Evolutionary conservation across 2,113 vertebrate genomes (phyloP).

Genomic region (Caranx melampygus): DNA sequence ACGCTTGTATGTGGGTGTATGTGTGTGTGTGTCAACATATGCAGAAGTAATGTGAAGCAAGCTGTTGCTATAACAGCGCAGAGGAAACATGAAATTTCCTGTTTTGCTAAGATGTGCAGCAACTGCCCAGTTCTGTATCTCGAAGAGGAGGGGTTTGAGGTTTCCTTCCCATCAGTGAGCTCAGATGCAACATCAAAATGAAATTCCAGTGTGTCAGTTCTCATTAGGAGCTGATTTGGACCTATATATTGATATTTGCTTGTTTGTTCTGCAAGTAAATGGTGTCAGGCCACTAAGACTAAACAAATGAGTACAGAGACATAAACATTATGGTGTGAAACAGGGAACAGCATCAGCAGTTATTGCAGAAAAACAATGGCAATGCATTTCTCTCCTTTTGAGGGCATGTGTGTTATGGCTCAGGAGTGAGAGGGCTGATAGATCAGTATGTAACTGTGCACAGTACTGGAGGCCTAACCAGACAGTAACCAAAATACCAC

Average conservation of each 20-base stretch:
- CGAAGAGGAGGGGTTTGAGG: slow-evolving; percentile 67
- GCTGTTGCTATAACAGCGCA: slow-evolving; percentile 81
- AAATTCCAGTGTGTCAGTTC: slow-evolving; percentile 21
- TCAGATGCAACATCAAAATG: slow-evolving; percentile 32
- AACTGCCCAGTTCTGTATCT: slow-evolving; percentile 83
- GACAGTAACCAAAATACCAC: slow-evolving; percentile 86
- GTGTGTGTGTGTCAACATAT: slow-evolving; percentile 53
- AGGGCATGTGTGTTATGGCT: background rate
- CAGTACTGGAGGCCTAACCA: slow-evolving; percentile 77
- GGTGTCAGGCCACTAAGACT: background rate
- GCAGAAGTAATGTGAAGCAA: slow-evolving; percentile 82
- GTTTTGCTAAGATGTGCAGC: slow-evolving; percentile 85
- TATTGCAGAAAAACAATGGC: fast-evolving
- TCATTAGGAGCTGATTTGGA: background rate
- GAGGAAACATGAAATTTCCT: slow-evolving; percentile 89
- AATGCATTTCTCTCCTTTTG: background rate
- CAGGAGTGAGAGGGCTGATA: slow-evolving; percentile 12
- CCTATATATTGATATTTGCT: too few species aligned
- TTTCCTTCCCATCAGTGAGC: slow-evolving; percentile 66
- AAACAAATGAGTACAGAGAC: background rate
- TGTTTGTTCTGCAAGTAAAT: background rate
- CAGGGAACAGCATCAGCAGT: background rate
- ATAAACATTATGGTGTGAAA: background rate
- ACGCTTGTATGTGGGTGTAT: slow-evolving; percentile 31
- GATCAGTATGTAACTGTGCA: slow-evolving; percentile 27